Percentiles rank a stretch among this genome's conserved stretches.
phyloP scores from a whole-genome alignment of 2,888 invertebrate genomes.

The Rutpela maculata region DNA sequence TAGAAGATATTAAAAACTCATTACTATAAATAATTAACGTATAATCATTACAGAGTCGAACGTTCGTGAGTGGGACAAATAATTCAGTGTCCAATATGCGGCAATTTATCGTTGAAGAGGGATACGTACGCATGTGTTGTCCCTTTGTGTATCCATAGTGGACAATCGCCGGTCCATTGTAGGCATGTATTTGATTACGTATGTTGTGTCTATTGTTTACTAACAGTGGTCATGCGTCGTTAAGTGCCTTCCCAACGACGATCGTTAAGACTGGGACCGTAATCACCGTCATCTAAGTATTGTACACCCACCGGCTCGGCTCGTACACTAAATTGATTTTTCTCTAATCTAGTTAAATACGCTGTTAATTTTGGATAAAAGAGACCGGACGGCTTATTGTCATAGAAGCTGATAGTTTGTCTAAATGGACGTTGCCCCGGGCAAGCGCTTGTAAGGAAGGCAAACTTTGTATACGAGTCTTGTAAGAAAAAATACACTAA shows the following conservation, averaged over 20 bases:
- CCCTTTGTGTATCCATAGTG: slow-evolving; percentile 31
- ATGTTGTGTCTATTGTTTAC: slow-evolving; percentile 39
- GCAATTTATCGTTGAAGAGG: slow-evolving; percentile 7
- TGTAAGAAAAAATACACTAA: too few relatives aligned
- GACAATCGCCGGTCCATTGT: slow-evolving; percentile 24
- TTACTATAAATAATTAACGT: background rate
- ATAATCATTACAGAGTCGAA: background rate
- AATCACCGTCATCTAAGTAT: slow-evolving; percentile 20
- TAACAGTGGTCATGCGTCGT: slow-evolving; percentile 42
- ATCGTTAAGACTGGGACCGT: slow-evolving; percentile 29
- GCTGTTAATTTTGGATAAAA: too few relatives aligned
- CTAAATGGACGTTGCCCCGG: too few relatives aligned
- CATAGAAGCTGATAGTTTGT: too few relatives aligned
- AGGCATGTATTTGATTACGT: slow-evolving; percentile 32
- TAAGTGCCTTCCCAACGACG: slow-evolving; percentile 26
- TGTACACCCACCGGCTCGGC: slow-evolving; percentile 2
- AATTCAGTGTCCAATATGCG: slow-evolving; percentile 15
- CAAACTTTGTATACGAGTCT: too few relatives aligned
- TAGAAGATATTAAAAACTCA: slow-evolving; percentile 12
- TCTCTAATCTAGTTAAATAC: slow-evolving; percentile 11
- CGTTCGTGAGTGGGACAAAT: slow-evolving; percentile 12
- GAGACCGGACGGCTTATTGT: too few relatives aligned
- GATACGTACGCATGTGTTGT: slow-evolving; percentile 23
- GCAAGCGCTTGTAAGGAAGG: too few relatives aligned
- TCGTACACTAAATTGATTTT: slow-evolving; percentile 14